Conservation (phyloP, 2,888 invertebrate genomes). For the Andrena flavipes region DNA sequence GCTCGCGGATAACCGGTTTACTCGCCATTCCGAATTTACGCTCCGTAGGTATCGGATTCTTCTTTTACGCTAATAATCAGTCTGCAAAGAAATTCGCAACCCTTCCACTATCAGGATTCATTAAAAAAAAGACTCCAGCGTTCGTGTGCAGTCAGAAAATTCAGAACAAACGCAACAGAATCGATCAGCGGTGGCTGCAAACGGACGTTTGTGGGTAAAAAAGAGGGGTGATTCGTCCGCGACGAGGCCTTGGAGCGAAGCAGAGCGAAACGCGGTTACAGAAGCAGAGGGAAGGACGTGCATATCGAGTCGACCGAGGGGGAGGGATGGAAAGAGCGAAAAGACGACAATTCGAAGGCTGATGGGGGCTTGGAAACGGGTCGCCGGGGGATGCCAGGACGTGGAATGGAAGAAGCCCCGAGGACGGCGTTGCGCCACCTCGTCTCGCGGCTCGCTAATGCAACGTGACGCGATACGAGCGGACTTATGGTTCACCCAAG, state of each 20-base stretch:
- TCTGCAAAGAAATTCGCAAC: background rate
- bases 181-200: constrained; percentile 44
- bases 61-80: background rate
- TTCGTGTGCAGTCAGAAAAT: constrained; percentile 3
- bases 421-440: constrained; percentile 70
- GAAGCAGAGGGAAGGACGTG: constrained; percentile 36
- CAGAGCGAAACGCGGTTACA: constrained; percentile 58
- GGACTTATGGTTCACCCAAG: constrained; percentile 47
- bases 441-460: constrained; percentile 77
- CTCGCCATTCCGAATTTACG: background rate
- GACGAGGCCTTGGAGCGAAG: constrained; percentile 56
- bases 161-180: constrained; percentile 29
- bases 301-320: constrained; percentile 32
- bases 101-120: background rate
- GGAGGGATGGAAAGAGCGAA: constrained; percentile 19
- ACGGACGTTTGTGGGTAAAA: constrained; percentile 42
- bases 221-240: constrained; percentile 27
- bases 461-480: constrained; percentile 78
- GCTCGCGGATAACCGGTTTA: constrained; percentile 29
- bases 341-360: constrained; percentile 54
- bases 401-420: constrained; percentile 70
- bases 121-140: background rate
- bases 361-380: constrained; percentile 49
- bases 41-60: background rate
- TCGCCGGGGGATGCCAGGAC: constrained; percentile 57